Conservation (phyloP, 2,113 vertebrate species). For the Nibea coibor region DNA sequence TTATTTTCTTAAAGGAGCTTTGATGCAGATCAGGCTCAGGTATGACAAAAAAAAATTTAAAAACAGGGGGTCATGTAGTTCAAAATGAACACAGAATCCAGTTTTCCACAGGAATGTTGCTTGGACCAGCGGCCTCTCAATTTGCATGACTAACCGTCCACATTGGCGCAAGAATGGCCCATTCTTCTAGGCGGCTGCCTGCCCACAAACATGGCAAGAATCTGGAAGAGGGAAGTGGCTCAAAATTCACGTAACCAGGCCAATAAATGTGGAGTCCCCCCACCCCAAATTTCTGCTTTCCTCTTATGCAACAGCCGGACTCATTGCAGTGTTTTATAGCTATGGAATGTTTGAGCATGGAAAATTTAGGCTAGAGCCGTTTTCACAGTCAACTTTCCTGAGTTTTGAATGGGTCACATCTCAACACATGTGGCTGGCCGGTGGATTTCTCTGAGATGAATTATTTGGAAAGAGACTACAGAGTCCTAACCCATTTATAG, state of each 20-base stretch:
- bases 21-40: neutral
- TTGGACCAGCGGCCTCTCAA: slow-evolving; percentile 29
- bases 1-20: neutral
- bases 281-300: neutral
- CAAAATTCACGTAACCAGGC: neutral
- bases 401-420: neutral
- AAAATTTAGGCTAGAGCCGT: neutral
- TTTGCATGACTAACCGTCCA: slow-evolving; percentile 43
- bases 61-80: slow-evolving; percentile 46
- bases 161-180: slow-evolving; percentile 30
- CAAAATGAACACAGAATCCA: slow-evolving; percentile 28
- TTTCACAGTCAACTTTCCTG: neutral
- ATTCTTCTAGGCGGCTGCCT: slow-evolving; percentile 44
- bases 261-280: slow-evolving; percentile 31
- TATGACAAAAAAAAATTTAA: neutral
- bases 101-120: slow-evolving; percentile 68
- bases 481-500: neutral
- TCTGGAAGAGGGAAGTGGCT: slow-evolving; percentile 56
- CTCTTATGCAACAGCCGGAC: slow-evolving; percentile 38
- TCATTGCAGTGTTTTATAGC: neutral
- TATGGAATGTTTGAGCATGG: slow-evolving; percentile 7
- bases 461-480: neutral
- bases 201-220: slow-evolving; percentile 77
- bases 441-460: neutral
- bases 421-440: neutral